These are phyloP conservation scores for Teleiodes luculella DNA, from an alignment of 2,888 invertebrate genomes.

Conservation along the genomic window DNA sequence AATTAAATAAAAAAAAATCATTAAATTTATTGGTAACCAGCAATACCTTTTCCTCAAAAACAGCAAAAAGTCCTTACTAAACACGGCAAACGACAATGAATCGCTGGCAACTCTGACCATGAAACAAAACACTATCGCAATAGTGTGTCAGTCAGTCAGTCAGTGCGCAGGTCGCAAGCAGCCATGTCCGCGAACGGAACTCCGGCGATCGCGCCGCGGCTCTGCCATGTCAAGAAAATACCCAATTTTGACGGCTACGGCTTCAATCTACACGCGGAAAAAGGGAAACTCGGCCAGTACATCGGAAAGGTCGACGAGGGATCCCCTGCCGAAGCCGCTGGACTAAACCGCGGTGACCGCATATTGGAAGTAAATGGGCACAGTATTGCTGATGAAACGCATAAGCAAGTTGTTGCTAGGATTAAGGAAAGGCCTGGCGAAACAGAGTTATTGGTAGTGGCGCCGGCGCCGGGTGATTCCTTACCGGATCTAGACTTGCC, in stretches of 20 bases:
- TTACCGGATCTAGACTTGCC: conserved; percentile 75
- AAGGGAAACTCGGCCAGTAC: conserved; percentile 95
- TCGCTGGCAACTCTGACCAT: too few relatives aligned
- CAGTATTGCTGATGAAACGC: conserved; percentile 94
- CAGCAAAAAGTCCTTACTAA: too few relatives aligned
- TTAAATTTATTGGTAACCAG: too few relatives aligned
- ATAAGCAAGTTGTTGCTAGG: conserved; percentile 95
- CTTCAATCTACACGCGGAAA: conserved; percentile 98
- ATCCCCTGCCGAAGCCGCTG: conserved; percentile 91
- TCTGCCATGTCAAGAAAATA: conserved; percentile 95
- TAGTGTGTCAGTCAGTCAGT: too few relatives aligned
- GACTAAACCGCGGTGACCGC: conserved; percentile 91
- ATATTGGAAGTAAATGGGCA: conserved; percentile 96
- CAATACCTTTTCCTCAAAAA: too few relatives aligned
- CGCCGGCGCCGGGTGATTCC: conserved; percentile 84
- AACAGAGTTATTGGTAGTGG: conserved; percentile 92
- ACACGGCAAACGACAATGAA: too few relatives aligned
- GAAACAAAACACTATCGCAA: too few relatives aligned
- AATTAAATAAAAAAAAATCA: too few relatives aligned
- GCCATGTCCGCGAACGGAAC: conserved; percentile 70
- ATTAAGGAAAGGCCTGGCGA: conserved; percentile 93
- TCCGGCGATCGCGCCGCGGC: conserved; percentile 69
- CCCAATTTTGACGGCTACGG: conserved; percentile 97
- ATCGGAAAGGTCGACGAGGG: conserved; percentile 98
- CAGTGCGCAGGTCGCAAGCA: too few relatives aligned